phyloP scores from a whole-genome alignment of 2,113 vertebrate genomes.

The Haemorhous mexicanus region DNA sequence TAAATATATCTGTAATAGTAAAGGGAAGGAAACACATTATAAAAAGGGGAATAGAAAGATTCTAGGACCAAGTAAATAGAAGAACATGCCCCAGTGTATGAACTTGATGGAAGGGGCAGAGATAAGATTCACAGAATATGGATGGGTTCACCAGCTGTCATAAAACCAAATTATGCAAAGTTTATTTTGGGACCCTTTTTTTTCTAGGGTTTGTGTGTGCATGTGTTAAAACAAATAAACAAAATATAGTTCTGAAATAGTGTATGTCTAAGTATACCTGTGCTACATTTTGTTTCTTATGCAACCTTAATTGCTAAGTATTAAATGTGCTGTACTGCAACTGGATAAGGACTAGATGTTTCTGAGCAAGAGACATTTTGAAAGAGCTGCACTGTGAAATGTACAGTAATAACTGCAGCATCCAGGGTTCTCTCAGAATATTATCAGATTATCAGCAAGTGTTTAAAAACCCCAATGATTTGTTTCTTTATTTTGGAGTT shows the following conservation, averaged over 20 bases:
- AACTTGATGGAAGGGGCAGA: background rate
- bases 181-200: background rate
- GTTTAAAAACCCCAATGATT: background rate
- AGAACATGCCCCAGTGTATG: background rate
- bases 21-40: background rate
- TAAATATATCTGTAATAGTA: background rate
- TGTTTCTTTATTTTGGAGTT: background rate
- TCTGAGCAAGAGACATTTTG: background rate
- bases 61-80: background rate
- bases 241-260: background rate
- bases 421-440: background rate
- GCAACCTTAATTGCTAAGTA: background rate
- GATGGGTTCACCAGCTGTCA: background rate
- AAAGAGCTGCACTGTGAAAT: background rate
- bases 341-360: background rate
- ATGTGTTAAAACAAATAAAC: background rate
- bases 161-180: background rate
- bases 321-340: background rate
- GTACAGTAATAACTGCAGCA: background rate
- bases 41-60: background rate
- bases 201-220: too few relatives aligned
- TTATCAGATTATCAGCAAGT: background rate
- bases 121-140: background rate
- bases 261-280: background rate
- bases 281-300: background rate